phyloP scores from a whole-genome alignment of 2,888 invertebrate genomes.

The Rhyacophila evoluta region DNA sequence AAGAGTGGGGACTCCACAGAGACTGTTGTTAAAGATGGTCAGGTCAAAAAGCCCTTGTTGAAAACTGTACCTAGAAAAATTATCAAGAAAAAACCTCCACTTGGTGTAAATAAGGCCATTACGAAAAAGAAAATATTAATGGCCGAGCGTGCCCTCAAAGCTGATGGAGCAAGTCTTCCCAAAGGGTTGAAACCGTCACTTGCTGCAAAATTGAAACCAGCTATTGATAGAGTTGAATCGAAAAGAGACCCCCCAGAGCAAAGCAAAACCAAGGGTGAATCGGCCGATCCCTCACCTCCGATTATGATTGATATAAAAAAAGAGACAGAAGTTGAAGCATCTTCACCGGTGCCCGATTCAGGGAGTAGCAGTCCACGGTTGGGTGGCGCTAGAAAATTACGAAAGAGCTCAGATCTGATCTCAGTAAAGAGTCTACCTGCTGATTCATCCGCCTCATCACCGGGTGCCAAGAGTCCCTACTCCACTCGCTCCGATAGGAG shows the following conservation, averaged over 20 bases:
- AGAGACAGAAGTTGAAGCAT: conserved; percentile 64
- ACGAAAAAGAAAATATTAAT: conserved; percentile 64
- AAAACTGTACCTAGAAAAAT: conserved; percentile 63
- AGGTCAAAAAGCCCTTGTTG: conserved; percentile 63
- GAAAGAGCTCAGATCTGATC: conserved; percentile 66
- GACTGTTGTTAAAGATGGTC: conserved; percentile 29
- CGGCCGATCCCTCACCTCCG: conserved; percentile 61
- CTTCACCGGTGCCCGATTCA: conserved; percentile 61
- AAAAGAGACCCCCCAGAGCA: conserved; percentile 38
- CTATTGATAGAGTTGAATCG: conserved; percentile 57
- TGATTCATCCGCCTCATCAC: conserved; percentile 63
- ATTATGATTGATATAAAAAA: conserved; percentile 67
- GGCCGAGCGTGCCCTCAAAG: conserved; percentile 63
- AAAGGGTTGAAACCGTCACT: conserved; percentile 59
- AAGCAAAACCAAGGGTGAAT: conserved; percentile 63
- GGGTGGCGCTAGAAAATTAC: conserved; percentile 62
- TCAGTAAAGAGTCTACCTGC: conserved; percentile 67
- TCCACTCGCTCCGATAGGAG: conserved; percentile 73
- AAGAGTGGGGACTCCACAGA: conserved; percentile 7
- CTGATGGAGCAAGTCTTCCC: conserved; percentile 42
- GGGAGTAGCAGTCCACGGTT: conserved; percentile 68
- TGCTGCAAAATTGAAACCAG: conserved; percentile 59
- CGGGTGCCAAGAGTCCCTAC: conserved; percentile 71
- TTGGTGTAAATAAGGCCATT: conserved; percentile 66
- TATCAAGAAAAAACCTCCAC: conserved; percentile 65